Evolutionary conservation across 2,113 vertebrate genomes (phyloP), one percentile per base, ranked within the genome.

Genomic region (Thinocorus orbignyianus): DNA sequence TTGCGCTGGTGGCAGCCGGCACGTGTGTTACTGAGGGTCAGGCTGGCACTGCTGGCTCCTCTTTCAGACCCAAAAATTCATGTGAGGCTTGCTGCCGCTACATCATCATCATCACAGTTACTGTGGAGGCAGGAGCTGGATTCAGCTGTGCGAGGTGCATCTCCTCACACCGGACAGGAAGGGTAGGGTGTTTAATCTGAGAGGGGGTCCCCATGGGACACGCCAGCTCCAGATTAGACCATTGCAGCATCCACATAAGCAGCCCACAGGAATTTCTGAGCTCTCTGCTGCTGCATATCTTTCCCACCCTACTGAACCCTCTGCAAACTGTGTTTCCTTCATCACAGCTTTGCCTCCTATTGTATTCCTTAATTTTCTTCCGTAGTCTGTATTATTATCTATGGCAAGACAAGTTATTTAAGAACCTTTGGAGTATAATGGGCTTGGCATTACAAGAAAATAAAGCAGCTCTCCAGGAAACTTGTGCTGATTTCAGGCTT

Each of bases 391-490:
- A 92, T 86, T 93, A 96, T 90, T 81, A 97, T 94, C 93, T 95
- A 64, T 88, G 39, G 77, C 86, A 89, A 65, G 83, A 64, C 93
- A 91, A 85, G 88, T 97, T 97, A 98, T 97, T 98, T 97, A 97
- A 96, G 86, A 89, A 92, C 80, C 95, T 96, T 94, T 96, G 95
- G 74, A 74, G 88, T 96, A 96, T 96, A 96, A 95, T 97, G 92
- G 94, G 92, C 77, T 92, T 93, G 51, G 88, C 69, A 94, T 96
- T 97, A 92, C 33, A 97, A 88, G 62, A 91, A 94, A 72, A 91
- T 89, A 89, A 95, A 98, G 97, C 93, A 74, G 91, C 91, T 33
- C 96, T 95, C 96, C 94, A 94, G 97, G 96, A 97, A 95, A 94
- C 94, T 92, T 82, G 92, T 77, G 94, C 90, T 93, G 94, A 94